These are phyloP conservation scores for Aphrophora alni DNA, from an alignment of 2,888 invertebrate species.

Conservation along the genomic window DNA sequence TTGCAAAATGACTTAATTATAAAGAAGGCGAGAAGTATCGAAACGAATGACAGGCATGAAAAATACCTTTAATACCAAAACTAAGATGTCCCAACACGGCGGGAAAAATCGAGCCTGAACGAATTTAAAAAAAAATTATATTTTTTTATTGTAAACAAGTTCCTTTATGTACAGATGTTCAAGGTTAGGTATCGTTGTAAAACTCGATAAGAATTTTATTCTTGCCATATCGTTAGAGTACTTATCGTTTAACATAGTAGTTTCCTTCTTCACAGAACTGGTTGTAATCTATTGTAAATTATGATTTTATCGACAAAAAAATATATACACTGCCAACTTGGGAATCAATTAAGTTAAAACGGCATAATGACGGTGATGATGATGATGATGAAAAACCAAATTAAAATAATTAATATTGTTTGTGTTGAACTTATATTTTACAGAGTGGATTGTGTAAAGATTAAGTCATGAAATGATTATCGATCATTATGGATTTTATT, in stretches of 20 bases:
- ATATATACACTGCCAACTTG: background rate
- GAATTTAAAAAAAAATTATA: conserved; percentile 28
- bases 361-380: background rate
- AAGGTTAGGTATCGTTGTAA: background rate
- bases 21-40: background rate
- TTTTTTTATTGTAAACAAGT: conserved; percentile 42
- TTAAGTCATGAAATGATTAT: too few species aligned
- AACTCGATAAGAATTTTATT: background rate
- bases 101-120: conserved; percentile 35
- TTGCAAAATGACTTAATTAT: conserved; percentile 3
- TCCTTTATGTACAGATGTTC: conserved; percentile 28
- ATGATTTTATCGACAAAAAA: background rate
- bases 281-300: background rate
- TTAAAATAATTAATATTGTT: conserved; percentile 14
- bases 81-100: conserved; percentile 35
- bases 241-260: background rate
- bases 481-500: background rate
- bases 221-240: conserved; percentile 21
- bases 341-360: background rate
- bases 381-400: conserved; percentile 13
- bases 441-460: background rate
- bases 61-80: conserved; percentile 34
- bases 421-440: background rate
- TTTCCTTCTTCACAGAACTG: background rate
- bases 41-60: background rate